These are phyloP conservation scores for Ylistrum balloti DNA, from an alignment of 1,140 invertebrate species.

Conservation along the genomic window DNA sequence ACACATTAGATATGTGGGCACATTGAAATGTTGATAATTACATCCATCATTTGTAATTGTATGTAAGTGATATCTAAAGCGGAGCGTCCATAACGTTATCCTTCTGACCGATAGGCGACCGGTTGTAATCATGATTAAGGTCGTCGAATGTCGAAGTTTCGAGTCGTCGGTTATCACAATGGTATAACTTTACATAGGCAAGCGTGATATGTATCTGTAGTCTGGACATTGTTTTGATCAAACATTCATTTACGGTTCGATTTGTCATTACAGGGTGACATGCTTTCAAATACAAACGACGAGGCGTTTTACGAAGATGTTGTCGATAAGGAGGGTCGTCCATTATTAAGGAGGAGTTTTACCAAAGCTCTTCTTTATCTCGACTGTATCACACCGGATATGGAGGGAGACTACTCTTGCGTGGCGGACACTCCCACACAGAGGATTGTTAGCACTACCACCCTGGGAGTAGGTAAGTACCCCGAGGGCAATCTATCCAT, in stretches of 20 bases:
- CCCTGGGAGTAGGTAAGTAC: not conserved
- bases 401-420: not conserved
- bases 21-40: no score
- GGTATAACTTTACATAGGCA: not conserved
- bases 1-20: no score
- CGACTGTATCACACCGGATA: not conserved
- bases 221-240: not conserved
- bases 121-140: not conserved
- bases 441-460: not conserved
- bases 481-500: not conserved
- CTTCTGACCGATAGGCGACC: not conserved
- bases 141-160: not conserved
- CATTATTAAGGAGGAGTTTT: not conserved
- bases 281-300: conserved; percentile 26
- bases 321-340: not conserved
- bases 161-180: not conserved
- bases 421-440: not conserved
- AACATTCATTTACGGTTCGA: not conserved
- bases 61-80: not conserved
- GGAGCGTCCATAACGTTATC: not conserved
- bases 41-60: no score
- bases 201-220: not conserved
- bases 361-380: conserved; percentile 5
- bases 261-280: not conserved
- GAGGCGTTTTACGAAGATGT: conserved; percentile 38